These are phyloP conservation scores for Meteorus colon DNA, from an alignment of 2,888 invertebrate species.

Conservation along the genomic window DNA sequence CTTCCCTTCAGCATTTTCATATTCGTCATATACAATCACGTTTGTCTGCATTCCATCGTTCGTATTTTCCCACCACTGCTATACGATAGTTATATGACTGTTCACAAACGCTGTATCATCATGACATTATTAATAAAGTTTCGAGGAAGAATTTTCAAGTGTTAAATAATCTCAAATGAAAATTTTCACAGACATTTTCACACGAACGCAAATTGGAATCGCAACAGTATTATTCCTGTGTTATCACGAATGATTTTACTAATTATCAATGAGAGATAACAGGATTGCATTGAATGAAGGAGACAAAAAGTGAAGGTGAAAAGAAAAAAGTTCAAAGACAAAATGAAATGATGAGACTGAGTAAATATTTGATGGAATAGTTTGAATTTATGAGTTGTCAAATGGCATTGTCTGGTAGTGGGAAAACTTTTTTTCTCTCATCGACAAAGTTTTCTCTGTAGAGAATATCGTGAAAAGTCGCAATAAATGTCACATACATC, in stretches of 20 bases:
- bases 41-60: not conserved
- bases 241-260: not conserved
- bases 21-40: slow-evolving; percentile 6
- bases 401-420: slow-evolving; percentile 1
- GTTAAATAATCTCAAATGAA: slow-evolving; percentile 18
- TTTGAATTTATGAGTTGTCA: not conserved
- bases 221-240: not conserved
- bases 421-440: not conserved
- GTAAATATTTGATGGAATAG: not conserved
- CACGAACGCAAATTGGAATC: not conserved
- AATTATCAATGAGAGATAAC: not conserved
- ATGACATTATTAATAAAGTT: slow-evolving; percentile 47
- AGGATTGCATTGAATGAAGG: not conserved
- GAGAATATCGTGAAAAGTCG: not conserved
- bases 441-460: slow-evolving; percentile 26
- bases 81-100: not conserved
- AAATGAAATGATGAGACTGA: not conserved
- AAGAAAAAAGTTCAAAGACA: too few relatives aligned
- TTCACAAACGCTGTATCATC: not conserved
- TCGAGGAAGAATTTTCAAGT: slow-evolving; percentile 37
- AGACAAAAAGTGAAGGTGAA: not conserved
- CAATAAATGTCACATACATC: slow-evolving; percentile 13
- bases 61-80: slow-evolving; percentile 16
- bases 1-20: slow-evolving; percentile 27
- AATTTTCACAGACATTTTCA: slow-evolving; percentile 37